phyloP scores from a whole-genome alignment of 2,113 vertebrate species.

The human (Homo sapiens) region DNA sequence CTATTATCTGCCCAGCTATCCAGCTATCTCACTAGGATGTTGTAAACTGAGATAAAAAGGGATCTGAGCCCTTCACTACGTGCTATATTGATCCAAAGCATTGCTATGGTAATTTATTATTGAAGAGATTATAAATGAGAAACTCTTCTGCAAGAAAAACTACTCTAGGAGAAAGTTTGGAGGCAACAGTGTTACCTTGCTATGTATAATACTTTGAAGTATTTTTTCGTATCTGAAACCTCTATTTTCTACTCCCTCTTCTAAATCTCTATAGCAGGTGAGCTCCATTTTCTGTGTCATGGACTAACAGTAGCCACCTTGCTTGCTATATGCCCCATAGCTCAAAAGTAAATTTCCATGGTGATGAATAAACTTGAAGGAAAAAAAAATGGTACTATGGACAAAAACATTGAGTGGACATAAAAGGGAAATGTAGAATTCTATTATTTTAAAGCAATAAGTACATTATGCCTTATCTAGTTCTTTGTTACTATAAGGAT shows the following conservation, averaged over 20 bases:
- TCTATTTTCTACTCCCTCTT: background rate
- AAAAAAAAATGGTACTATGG: background rate
- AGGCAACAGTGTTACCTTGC: background rate
- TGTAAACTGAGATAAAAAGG: constrained; percentile 21
- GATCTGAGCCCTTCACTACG: background rate
- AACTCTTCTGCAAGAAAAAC: background rate
- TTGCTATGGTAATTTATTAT: background rate
- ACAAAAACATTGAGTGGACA: background rate
- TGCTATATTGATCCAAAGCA: background rate
- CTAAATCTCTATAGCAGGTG: background rate
- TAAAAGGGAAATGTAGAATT: background rate
- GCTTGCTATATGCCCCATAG: background rate
- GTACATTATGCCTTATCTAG: background rate
- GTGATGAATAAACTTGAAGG: constrained; percentile 14
- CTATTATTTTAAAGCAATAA: background rate
- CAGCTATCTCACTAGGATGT: background rate
- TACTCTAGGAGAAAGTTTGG: background rate
- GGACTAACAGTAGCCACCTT: background rate
- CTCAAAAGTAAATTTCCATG: constrained; percentile 7
- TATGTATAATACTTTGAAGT: background rate
- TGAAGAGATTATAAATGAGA: constrained; percentile 33
- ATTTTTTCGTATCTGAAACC: background rate
- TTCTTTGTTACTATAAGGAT: background rate
- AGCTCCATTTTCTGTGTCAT: background rate
- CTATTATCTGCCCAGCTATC: background rate